Conservation (phyloP, 2,797 vertebrate genomes). For the Aratinga solstitialis region DNA sequence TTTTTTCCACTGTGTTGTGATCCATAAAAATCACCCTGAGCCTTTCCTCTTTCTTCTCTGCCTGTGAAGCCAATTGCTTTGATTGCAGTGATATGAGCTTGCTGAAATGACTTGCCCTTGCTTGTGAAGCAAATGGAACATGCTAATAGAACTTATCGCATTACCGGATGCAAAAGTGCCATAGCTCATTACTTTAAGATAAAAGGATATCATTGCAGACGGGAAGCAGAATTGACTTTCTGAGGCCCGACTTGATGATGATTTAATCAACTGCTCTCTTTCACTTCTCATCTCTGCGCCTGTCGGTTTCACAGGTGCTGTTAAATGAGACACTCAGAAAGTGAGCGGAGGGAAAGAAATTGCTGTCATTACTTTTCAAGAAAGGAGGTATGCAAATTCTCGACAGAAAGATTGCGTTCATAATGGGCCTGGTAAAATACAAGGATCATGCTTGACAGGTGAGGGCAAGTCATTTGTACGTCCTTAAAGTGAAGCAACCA, state of each 20-base stretch:
- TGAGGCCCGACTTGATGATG: constrained; percentile 97
- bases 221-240: constrained; percentile 99
- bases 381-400: constrained; percentile 97
- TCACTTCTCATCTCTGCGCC: constrained; percentile 96
- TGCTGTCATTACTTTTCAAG: constrained; percentile 95
- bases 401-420: constrained; percentile 91
- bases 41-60: constrained; percentile 81
- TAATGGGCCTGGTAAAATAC: constrained; percentile 92
- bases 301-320: constrained; percentile 96
- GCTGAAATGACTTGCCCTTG: constrained; percentile 96
- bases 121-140: constrained; percentile 99
- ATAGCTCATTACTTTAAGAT: constrained; percentile 99
- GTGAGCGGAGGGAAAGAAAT: constrained; percentile 88
- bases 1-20: constrained; percentile 88
- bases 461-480: constrained; percentile 88
- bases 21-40: constrained; percentile 86
- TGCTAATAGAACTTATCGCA: constrained; percentile 99
- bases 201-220: constrained; percentile 99
- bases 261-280: constrained; percentile 99
- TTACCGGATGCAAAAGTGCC: constrained; percentile 99
- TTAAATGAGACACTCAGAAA: constrained; percentile 95
- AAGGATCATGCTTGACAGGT: constrained; percentile 92
- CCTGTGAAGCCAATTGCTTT: constrained; percentile 95
- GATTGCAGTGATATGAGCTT: constrained; percentile 94
- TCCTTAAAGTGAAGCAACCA: constrained; percentile 81